Conservation (phyloP, 2,113 vertebrate species). For the Numida meleagris region DNA sequence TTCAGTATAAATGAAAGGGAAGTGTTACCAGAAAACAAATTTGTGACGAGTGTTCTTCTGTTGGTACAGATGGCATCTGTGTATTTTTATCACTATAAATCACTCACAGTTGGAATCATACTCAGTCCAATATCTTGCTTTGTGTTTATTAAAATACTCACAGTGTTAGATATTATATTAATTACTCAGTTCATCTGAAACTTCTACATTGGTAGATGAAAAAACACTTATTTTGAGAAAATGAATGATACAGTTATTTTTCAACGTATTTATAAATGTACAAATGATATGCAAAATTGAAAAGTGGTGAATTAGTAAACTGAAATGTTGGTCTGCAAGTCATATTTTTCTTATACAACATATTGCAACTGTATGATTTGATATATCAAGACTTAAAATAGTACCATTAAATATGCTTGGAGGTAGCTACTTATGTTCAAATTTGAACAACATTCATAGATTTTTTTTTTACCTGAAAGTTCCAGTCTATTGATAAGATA, state of each 20-base stretch:
- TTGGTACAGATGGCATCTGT: constrained; percentile 72
- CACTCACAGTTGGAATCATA: constrained; percentile 61
- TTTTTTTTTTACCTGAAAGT: background rate
- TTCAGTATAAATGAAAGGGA: constrained; percentile 43
- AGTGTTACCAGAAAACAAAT: constrained; percentile 48
- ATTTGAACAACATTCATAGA: background rate
- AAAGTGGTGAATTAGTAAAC: background rate
- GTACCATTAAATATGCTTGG: background rate
- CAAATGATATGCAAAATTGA: constrained; percentile 7
- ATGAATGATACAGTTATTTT: constrained; percentile 48
- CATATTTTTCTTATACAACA: background rate
- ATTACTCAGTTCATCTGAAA: constrained; percentile 42
- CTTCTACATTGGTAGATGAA: constrained; percentile 45
- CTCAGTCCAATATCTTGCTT: constrained; percentile 55
- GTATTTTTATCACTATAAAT: constrained; percentile 71
- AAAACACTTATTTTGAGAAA: constrained; percentile 69
- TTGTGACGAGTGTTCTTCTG: constrained; percentile 58
- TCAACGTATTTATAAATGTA: background rate
- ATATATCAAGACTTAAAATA: background rate
- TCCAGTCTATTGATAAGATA: background rate
- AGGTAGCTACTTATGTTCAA: background rate
- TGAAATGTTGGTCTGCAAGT: background rate
- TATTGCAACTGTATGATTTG: background rate
- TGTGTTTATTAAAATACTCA: constrained; percentile 65
- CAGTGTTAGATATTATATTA: constrained; percentile 29